Conservation (phyloP, 2,797 vertebrate genomes). For the Muscicapa striata region DNA sequence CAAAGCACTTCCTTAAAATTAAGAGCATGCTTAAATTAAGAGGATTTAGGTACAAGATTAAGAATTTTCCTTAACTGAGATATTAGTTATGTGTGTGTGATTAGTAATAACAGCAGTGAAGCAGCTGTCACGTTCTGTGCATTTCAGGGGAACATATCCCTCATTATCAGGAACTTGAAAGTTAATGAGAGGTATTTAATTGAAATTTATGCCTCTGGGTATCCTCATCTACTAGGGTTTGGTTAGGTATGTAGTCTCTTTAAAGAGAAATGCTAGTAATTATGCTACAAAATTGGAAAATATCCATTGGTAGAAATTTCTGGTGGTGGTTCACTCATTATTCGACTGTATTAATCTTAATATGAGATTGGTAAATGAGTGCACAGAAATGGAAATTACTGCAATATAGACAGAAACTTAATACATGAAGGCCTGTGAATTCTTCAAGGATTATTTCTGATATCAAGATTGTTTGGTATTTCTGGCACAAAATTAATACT, state of each 20-base stretch:
- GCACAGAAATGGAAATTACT: neutral
- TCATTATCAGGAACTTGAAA: conserved; percentile 23
- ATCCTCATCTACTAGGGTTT: neutral
- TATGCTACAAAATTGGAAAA: neutral
- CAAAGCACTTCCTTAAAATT: neutral
- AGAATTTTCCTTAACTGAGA: neutral
- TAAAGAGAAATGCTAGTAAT: conserved; percentile 2
- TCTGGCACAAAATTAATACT: neutral
- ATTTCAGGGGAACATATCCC: neutral
- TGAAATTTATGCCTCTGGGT: conserved; percentile 15
- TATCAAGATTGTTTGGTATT: neutral
- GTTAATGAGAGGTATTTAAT: conserved; percentile 39
- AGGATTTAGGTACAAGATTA: neutral
- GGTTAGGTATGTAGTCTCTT: neutral
- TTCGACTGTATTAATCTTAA: neutral
- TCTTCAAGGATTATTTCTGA: neutral
- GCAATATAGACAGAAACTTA: neutral
- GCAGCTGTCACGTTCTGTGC: neutral
- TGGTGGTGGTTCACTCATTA: neutral
- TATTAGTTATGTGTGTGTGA: neutral
- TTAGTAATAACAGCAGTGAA: neutral
- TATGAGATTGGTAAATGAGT: neutral
- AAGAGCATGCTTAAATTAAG: neutral
- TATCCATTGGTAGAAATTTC: neutral
- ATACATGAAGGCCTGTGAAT: neutral